These are phyloP conservation scores for Acanthurus leucopareius DNA, from an alignment of 2,797 vertebrate genomes.

Conservation along the genomic window DNA sequence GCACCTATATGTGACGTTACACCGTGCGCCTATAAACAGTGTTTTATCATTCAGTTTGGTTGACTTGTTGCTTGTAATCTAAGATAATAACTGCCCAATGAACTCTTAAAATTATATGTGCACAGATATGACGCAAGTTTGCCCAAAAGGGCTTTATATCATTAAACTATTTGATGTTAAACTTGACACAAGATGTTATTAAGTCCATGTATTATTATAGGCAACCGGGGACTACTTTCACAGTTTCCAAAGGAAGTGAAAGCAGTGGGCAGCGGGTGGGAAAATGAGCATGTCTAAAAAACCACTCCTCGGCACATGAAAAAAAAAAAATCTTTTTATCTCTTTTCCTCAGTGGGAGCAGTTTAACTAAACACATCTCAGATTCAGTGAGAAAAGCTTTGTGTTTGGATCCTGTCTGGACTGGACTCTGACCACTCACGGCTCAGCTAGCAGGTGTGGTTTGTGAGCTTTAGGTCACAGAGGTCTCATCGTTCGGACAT, in stretches of 20 bases:
- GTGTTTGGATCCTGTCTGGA: background rate
- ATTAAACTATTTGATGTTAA: background rate
- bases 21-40: too few species aligned
- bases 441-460: conserved; percentile 24
- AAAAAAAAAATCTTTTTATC: background rate
- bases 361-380: background rate
- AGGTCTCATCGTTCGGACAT: conserved; percentile 14
- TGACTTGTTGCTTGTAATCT: too few species aligned
- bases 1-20: too few species aligned
- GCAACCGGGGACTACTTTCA: background rate
- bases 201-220: conserved; percentile 23
- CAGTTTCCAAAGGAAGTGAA: conserved; percentile 54
- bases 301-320: background rate
- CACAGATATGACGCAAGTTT: background rate
- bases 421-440: conserved; percentile 6
- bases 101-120: background rate
- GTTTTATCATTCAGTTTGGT: too few species aligned
- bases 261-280: background rate
- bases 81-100: too few species aligned
- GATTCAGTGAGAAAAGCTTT: background rate
- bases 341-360: background rate
- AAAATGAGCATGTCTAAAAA: background rate
- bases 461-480: conserved; percentile 27
- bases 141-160: background rate
- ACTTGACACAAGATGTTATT: background rate